Percentiles rank a stretch among this genome's conserved stretches.
These are phyloP conservation scores for Protomyctophum bolini DNA, from an alignment of 2,113 vertebrate species.

Conservation along the genomic window DNA sequence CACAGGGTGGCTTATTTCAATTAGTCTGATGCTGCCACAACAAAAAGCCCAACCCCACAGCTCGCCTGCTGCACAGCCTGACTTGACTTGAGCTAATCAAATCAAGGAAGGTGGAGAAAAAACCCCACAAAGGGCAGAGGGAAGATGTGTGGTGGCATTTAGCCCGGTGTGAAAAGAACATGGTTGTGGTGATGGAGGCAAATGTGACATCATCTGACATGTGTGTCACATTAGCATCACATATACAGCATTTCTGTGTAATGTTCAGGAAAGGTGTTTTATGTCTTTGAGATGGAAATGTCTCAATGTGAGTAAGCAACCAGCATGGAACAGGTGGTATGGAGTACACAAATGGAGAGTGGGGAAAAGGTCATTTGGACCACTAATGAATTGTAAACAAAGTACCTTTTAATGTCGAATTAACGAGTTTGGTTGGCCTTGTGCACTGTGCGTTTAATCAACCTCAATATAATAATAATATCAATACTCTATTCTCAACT, in stretches of 20 bases:
- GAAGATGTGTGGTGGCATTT: slow-evolving; percentile 21
- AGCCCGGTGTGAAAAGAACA: slow-evolving; percentile 2
- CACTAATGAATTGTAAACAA: no score
- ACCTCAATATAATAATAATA: not conserved
- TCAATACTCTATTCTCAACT: not conserved
- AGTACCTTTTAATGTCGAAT: not conserved
- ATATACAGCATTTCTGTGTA: slow-evolving; percentile 17
- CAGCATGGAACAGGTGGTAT: not conserved
- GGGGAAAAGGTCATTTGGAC: not conserved
- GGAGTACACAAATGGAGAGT: not conserved
- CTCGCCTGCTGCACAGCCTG: slow-evolving; percentile 26
- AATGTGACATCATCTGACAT: slow-evolving; percentile 26
- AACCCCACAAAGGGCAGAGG: slow-evolving; percentile 33
- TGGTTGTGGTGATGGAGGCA: not conserved
- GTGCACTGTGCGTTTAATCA: not conserved
- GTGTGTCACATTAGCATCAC: slow-evolving; percentile 15
- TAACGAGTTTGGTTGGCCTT: not conserved
- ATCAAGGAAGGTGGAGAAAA: slow-evolving; percentile 39
- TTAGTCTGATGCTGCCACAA: slow-evolving; percentile 60
- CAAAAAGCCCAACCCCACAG: slow-evolving; percentile 52
- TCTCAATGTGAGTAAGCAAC: not conserved
- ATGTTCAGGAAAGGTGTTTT: not conserved
- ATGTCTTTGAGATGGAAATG: not conserved
- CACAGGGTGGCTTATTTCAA: slow-evolving; percentile 64
- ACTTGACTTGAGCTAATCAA: slow-evolving; percentile 65